Conservation (phyloP, 2,888 invertebrate species). For the Priocnemis perturbator region DNA sequence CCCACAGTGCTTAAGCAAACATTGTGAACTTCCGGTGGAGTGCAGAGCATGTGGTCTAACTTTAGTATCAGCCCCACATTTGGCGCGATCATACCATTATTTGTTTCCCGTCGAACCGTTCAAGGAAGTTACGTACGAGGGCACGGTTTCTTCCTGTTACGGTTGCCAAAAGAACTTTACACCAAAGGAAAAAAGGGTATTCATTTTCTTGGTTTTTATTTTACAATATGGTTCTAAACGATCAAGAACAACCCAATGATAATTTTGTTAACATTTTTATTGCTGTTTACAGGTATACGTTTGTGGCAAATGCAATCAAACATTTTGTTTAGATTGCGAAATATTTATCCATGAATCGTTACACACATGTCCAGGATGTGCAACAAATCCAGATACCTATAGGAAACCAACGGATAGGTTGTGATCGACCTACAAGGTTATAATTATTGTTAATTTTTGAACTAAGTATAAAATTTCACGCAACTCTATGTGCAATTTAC, state of each 20-base stretch:
- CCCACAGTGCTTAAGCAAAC: slow-evolving; percentile 98
- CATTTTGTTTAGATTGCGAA: slow-evolving; percentile 97
- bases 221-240: neutral
- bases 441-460: too few species aligned
- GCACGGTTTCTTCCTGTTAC: slow-evolving; percentile 81
- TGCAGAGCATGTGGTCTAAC: slow-evolving; percentile 97
- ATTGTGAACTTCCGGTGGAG: slow-evolving; percentile 98
- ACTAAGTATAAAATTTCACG: too few species aligned
- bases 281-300: slow-evolving; percentile 82
- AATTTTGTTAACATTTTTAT: slow-evolving; percentile 46
- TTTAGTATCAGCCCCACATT: slow-evolving; percentile 97
- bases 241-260: neutral
- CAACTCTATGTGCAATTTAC: too few species aligned
- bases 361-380: slow-evolving; percentile 98
- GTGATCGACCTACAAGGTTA: slow-evolving; percentile 14
- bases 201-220: neutral
- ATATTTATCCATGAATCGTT: slow-evolving; percentile 94
- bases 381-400: slow-evolving; percentile 80
- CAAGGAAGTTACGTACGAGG: slow-evolving; percentile 82
- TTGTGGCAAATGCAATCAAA: slow-evolving; percentile 86
- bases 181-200: slow-evolving; percentile 84
- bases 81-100: slow-evolving; percentile 98
- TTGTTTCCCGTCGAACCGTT: slow-evolving; percentile 94
- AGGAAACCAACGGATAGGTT: slow-evolving; percentile 40
- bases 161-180: slow-evolving; percentile 85